Conservation (phyloP, 2,888 invertebrate species). For the Platycnemis pennipes region DNA sequence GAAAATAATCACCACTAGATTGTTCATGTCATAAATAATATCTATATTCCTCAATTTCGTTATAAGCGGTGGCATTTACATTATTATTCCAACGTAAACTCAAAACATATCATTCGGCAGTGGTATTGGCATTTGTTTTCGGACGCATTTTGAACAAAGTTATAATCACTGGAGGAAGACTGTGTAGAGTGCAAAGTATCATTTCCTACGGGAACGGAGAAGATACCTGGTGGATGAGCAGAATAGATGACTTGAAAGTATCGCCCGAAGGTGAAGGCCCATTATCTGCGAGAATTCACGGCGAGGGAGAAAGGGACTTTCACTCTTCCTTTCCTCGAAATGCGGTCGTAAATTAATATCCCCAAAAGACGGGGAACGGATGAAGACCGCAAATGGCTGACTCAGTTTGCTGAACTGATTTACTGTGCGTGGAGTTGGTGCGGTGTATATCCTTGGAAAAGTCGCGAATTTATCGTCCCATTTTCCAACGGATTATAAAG, state of each 20-base stretch:
- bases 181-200: no score
- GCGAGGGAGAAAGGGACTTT: neutral
- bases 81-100: no score
- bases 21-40: no score
- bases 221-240: neutral
- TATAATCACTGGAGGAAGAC: no score
- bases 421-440: neutral
- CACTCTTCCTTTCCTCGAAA: neutral
- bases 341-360: neutral
- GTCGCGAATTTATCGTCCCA: neutral
- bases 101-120: no score
- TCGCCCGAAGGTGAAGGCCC: neutral
- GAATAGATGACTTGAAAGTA: neutral
- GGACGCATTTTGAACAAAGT: no score
- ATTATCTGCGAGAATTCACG: neutral
- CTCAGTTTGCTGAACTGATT: neutral
- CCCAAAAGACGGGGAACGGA: neutral
- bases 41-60: no score
- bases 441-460: neutral
- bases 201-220: neutral
- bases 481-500: neutral
- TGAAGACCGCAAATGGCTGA: no score
- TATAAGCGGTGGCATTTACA: no score
- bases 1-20: no score
- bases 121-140: no score